Percentiles rank a stretch among this genome's conserved stretches.
Evolutionary conservation across 1,140 invertebrate genomes (phyloP).

Genomic region (Drosophila sp.): DNA sequence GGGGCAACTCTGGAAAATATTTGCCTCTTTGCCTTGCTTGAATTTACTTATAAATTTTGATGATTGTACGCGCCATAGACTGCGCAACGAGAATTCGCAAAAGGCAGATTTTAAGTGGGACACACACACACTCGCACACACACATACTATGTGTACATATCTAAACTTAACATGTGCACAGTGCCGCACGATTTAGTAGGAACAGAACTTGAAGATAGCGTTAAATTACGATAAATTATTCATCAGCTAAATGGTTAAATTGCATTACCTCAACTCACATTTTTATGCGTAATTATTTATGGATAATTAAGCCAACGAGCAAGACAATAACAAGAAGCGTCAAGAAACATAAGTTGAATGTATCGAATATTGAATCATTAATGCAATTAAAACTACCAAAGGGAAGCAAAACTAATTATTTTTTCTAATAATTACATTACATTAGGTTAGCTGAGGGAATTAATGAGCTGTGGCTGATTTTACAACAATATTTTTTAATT

Average conservation of each 20-base stretch:
- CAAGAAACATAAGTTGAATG: not conserved
- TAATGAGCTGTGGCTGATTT: too few relatives aligned
- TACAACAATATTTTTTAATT: too few relatives aligned
- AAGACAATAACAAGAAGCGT: too few relatives aligned
- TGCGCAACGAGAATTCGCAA: conserved; percentile 30
- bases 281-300: too few relatives aligned
- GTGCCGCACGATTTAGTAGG: too few relatives aligned
- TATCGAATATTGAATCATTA: not conserved
- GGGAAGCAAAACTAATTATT: not conserved
- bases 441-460: too few relatives aligned
- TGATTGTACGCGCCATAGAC: conserved; percentile 56
- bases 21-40: conserved; percentile 64
- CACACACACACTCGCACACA: conserved; percentile 6
- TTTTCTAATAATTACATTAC: too few relatives aligned
- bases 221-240: not conserved
- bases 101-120: conserved; percentile 25
- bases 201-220: not conserved
- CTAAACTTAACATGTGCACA: not conserved
- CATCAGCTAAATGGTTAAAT: too few relatives aligned
- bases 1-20: conserved; percentile 54
- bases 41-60: conserved; percentile 80
- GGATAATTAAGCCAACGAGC: too few relatives aligned
- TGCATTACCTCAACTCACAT: not conserved
- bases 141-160: conserved; percentile 4
- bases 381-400: not conserved